These are phyloP conservation scores for Luffia ferchaultella DNA, from an alignment of 2,888 invertebrate species.

Conservation along the genomic window DNA sequence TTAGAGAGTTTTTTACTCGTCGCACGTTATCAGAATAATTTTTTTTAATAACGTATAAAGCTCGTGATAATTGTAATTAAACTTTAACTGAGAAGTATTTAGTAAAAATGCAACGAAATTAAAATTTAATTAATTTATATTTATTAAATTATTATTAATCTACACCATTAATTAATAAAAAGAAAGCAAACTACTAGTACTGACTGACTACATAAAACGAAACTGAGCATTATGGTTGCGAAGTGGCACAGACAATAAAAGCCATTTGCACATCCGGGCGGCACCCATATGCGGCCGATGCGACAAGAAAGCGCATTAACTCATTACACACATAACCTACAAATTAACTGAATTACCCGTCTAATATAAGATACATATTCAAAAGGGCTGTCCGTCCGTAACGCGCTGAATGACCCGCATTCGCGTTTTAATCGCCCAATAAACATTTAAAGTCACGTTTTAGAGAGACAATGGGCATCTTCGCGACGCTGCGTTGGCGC, in stretches of 20 bases:
- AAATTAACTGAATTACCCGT: conserved; percentile 50
- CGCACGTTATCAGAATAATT: not conserved
- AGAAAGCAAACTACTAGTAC: no score
- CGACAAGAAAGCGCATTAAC: conserved; percentile 66
- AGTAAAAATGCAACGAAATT: no score
- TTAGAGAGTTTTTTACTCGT: not conserved
- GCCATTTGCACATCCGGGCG: conserved; percentile 62
- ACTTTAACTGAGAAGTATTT: no score
- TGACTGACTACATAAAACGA: conserved; percentile 39
- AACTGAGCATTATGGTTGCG: conserved; percentile 42
- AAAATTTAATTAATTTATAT: no score
- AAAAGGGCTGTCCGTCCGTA: conserved; percentile 35
- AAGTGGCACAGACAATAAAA: conserved; percentile 49
- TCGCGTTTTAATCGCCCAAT: conserved; percentile 63
- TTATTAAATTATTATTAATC: no score
- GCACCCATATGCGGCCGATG: conserved; percentile 23
- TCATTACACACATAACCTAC: conserved; percentile 59
- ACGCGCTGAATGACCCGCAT: conserved; percentile 65
- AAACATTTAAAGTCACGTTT: conserved; percentile 65
- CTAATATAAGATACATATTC: conserved; percentile 67
- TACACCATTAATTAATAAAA: no score
- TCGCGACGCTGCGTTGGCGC: conserved; percentile 59
- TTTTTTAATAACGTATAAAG: no score
- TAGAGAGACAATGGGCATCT: conserved; percentile 63
- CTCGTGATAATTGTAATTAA: no score